Conservation (phyloP, 2,888 invertebrate species). For the Metalampra italica region DNA sequence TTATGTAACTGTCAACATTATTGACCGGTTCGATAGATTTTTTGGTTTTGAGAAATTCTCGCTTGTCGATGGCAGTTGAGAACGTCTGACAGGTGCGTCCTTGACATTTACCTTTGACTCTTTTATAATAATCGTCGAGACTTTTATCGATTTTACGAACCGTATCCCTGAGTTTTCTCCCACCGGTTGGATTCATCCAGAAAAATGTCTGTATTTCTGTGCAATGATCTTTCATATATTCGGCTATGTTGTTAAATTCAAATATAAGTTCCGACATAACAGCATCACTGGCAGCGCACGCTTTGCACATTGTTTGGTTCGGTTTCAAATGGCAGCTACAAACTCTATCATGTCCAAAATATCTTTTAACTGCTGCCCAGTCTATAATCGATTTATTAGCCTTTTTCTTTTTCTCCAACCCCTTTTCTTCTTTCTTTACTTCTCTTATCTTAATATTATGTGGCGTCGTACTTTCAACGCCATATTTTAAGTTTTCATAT, state of each 20-base stretch:
- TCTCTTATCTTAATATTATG: conserved; percentile 14
- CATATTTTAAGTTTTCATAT: conserved; percentile 27
- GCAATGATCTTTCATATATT: conserved; percentile 58
- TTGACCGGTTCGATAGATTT: conserved; percentile 12
- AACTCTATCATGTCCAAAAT: conserved; percentile 48
- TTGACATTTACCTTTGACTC: conserved; percentile 53
- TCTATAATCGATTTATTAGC: conserved; percentile 18
- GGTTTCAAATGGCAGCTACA: conserved; percentile 50
- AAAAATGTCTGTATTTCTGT: conserved; percentile 64
- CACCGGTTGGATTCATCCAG: conserved; percentile 56
- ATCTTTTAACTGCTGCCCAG: conserved; percentile 41
- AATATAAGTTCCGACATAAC: conserved; percentile 57
- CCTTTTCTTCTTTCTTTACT: neutral
- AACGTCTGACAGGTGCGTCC: conserved; percentile 49
- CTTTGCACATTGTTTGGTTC: conserved; percentile 50
- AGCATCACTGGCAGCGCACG: conserved; percentile 55
- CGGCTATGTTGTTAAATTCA: conserved; percentile 53
- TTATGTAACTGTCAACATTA: conserved; percentile 14
- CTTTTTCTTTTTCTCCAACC: neutral
- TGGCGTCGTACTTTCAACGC: conserved; percentile 2
- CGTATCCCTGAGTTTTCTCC: conserved; percentile 47
- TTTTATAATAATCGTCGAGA: conserved; percentile 52
- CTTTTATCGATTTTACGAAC: conserved; percentile 49
- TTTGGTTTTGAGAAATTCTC: conserved; percentile 16
- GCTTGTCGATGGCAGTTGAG: conserved; percentile 43